Evolutionary conservation across 2,113 vertebrate species (phyloP).

Genomic region (Scopus umbretta): DNA sequence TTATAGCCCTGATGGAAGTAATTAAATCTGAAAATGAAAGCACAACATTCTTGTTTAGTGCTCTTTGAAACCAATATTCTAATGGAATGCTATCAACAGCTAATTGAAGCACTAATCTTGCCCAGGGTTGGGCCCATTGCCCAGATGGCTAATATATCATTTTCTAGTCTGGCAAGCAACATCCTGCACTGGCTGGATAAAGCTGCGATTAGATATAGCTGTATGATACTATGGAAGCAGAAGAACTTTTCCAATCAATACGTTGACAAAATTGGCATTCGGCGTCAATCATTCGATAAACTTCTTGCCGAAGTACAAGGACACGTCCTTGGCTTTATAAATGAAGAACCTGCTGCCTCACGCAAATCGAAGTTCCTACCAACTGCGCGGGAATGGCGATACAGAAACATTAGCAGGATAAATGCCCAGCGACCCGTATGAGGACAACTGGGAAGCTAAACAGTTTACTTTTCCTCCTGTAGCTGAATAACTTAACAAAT

Average conservation of each 20-base stretch:
- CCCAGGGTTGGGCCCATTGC: constrained; percentile 67
- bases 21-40: constrained; percentile 82
- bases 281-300: constrained; percentile 12
- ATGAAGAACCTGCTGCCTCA: neutral
- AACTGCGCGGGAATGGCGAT: neutral
- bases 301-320: constrained; percentile 10
- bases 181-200: constrained; percentile 23
- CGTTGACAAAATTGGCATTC: constrained; percentile 55
- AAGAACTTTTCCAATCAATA: constrained; percentile 31
- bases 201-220: constrained; percentile 15
- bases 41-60: constrained; percentile 74
- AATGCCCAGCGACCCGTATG: neutral
- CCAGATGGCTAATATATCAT: constrained; percentile 70
- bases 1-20: constrained; percentile 85
- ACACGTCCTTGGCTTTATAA: neutral
- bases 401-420: neutral
- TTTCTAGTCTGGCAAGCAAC: constrained; percentile 66
- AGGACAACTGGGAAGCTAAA: neutral
- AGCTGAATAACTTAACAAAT: neutral
- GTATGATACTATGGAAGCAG: neutral
- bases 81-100: constrained; percentile 71
- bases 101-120: constrained; percentile 73
- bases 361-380: neutral
- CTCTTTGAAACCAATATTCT: constrained; percentile 74
- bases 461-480: neutral